phyloP scores from a whole-genome alignment of 2,113 vertebrate species.

The Morone saxatilis region DNA sequence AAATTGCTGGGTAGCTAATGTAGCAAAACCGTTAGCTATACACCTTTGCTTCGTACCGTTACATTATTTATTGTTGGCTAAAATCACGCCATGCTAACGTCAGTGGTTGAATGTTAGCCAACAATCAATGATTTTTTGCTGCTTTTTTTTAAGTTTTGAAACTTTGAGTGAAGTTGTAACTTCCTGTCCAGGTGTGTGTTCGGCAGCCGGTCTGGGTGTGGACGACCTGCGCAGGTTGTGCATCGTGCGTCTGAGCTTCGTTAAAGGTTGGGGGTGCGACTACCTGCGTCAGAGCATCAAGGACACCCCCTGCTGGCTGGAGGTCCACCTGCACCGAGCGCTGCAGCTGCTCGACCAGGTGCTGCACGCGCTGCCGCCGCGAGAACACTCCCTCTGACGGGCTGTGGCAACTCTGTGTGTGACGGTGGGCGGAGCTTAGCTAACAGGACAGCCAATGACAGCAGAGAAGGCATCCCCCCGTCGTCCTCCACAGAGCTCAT shows the following conservation, averaged over 20 bases:
- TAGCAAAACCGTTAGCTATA: no score
- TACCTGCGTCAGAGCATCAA: constrained; percentile 88
- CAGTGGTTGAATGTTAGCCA: no score
- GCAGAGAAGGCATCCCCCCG: constrained; percentile 4
- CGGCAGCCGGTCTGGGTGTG: constrained; percentile 83
- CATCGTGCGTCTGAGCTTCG: constrained; percentile 86
- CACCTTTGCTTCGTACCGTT: no score
- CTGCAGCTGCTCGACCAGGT: constrained; percentile 89
- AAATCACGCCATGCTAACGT: no score
- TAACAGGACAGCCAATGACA: background rate
- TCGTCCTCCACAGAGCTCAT: background rate
- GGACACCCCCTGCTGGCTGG: constrained; percentile 89
- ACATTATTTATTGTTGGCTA: no score
- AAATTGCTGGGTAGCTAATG: no score
- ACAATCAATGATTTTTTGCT: no score
- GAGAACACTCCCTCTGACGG: constrained; percentile 70
- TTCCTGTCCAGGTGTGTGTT: constrained; percentile 47
- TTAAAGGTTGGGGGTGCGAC: constrained; percentile 90
- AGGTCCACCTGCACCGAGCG: constrained; percentile 87
- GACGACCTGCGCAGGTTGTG: constrained; percentile 86
- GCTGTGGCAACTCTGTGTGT: background rate
- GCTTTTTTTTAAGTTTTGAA: no score
- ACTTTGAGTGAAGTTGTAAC: background rate
- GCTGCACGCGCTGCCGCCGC: constrained; percentile 85
- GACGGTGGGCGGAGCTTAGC: background rate